Evolutionary conservation across 2,113 vertebrate genomes (phyloP).

Genomic region (Calypte anna): DNA sequence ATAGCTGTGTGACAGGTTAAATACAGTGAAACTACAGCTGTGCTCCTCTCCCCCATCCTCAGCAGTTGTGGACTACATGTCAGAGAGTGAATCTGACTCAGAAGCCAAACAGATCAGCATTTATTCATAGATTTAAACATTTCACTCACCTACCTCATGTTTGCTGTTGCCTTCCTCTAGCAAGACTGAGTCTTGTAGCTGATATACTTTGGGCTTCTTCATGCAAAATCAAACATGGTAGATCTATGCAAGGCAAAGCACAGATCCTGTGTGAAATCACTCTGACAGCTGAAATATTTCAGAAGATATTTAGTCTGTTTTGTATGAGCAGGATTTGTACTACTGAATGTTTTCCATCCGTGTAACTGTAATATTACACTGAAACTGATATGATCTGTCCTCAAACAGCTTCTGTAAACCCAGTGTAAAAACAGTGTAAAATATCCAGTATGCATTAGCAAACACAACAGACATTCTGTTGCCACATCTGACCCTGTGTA

Average conservation of each 20-base stretch:
- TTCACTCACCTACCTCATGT: neutral
- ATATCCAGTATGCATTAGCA: neutral
- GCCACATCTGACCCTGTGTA: neutral
- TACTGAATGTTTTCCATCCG: neutral
- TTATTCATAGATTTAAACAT: constrained; percentile 23
- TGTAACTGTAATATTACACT: neutral
- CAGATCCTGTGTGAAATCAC: neutral
- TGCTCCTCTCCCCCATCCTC: neutral
- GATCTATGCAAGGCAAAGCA: neutral
- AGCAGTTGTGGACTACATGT: constrained; percentile 22
- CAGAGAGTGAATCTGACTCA: constrained; percentile 27
- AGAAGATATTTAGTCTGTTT: neutral
- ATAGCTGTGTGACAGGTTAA: neutral
- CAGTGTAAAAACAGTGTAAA: neutral
- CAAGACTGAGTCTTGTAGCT: neutral
- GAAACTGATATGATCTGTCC: neutral
- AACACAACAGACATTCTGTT: neutral
- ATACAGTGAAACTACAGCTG: neutral
- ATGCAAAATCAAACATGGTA: neutral
- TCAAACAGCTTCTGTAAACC: neutral
- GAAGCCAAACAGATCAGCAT: constrained; percentile 20
- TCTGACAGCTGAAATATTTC: constrained; percentile 1
- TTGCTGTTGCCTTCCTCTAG: constrained; percentile 6
- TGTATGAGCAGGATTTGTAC: neutral
- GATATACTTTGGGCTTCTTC: neutral